Evolutionary conservation across 1,140 invertebrate genomes (phyloP), one percentile per base, ranked within the genome.

Genomic region (Homarus americanus): DNA sequence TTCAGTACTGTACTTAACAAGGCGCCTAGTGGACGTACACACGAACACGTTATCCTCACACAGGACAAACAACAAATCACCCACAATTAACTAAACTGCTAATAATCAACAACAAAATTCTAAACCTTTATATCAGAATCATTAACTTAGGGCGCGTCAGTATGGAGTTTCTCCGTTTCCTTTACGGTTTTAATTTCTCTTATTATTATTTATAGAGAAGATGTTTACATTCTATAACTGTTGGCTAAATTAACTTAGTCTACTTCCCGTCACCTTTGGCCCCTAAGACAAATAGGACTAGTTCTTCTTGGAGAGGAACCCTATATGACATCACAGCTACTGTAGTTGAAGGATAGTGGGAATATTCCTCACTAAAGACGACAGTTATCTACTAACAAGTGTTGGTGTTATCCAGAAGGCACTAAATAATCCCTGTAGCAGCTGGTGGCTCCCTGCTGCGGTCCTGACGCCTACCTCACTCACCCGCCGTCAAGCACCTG

Each of bases 241-340:
- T 83, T 63, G 20, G 38, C 17, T 83, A 66, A 17, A 40, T 36
- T 69, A 83, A n/a, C 63, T 40, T 83, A 83, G 28, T 66, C 58
- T 72, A 83, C 53, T 69, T 40, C 82, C 82, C 82, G 49, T 63
- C 82, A 69, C 58, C 58, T 34, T 28, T 69, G 75, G 58, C 76
- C 86, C 86, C 75, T 83, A 79, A 69, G 76, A 58, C 32, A 49
- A 49, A 66, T 44, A 73, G 44, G 86, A 87, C 86, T 87, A 87
- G 86, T 79, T 87, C 36, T 79, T 87, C 75, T 63, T 40, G 24
- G 34, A 87, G 58, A 87, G 86, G 86, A 87, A 87, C 86, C 86
- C 86, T 79, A 82, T 15, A 40, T 69, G 86, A 87, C 38, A 87
- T 87, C 86, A 87, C 86, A 87, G 86, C 86, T 87, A 79, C 53